Evolutionary conservation across 2,888 invertebrate genomes (phyloP).

Genomic region (Mimumesa dahlbomi): DNA sequence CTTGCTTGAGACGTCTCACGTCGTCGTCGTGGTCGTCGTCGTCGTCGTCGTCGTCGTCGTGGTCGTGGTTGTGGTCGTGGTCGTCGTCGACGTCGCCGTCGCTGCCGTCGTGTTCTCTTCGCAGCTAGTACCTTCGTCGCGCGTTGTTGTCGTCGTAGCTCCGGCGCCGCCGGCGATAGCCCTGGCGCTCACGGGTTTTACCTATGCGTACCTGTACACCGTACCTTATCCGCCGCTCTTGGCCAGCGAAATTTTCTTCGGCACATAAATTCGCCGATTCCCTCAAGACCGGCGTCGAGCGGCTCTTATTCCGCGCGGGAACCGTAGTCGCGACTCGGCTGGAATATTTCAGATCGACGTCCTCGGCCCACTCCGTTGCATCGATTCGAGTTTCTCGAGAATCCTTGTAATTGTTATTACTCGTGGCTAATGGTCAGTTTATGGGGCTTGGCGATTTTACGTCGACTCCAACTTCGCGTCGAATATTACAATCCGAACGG

Average conservation of each 20-base stretch:
- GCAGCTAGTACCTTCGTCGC: constrained; percentile 24
- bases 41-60: constrained; percentile 29
- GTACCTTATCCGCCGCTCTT: constrained; percentile 64
- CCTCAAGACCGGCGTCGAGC: constrained; percentile 1
- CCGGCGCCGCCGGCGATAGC: constrained; percentile 28
- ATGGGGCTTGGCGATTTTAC: no score
- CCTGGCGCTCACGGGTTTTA: constrained; percentile 36
- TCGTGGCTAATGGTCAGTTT: no score
- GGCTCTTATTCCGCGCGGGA: constrained; percentile 14
- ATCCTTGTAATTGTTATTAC: neutral
- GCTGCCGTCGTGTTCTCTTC: constrained; percentile 6
- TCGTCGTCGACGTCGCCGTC: constrained; percentile 19
- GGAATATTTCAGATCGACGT: constrained; percentile 24
- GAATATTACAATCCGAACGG: no score
- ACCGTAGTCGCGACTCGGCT: constrained; percentile 5
- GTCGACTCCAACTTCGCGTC: no score
- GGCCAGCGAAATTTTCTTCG: constrained; percentile 67
- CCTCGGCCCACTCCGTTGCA: constrained; percentile 5
- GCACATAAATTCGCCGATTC: constrained; percentile 65
- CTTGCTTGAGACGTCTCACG: constrained; percentile 78
- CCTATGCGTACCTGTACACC: constrained; percentile 40
- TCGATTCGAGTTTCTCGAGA: neutral
- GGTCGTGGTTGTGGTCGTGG: constrained; percentile 17
- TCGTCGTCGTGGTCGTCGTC: constrained; percentile 68
- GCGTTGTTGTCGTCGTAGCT: constrained; percentile 30